Percentiles rank a stretch among this genome's conserved stretches.
These are phyloP conservation scores for Gadopsis marmoratus DNA, from an alignment of 2,797 vertebrate species.

Conservation along the genomic window DNA sequence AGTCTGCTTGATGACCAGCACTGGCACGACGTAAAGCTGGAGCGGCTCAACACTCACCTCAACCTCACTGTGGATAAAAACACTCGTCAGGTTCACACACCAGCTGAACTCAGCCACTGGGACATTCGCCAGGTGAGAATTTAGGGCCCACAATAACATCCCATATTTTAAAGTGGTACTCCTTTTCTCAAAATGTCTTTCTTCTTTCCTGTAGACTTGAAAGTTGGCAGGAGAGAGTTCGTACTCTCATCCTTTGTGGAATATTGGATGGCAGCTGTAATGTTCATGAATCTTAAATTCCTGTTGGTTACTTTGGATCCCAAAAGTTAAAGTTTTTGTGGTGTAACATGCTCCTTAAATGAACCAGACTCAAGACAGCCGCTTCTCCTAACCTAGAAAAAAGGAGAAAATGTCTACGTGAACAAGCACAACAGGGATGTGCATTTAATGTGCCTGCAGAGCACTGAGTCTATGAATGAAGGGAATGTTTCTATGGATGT, in stretches of 20 bases:
- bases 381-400: neutral
- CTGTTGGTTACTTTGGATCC: neutral
- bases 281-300: too few relatives aligned
- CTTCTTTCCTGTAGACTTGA: neutral
- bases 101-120: conserved; percentile 88
- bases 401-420: neutral
- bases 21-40: conserved; percentile 94
- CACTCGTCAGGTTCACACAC: conserved; percentile 89
- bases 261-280: neutral
- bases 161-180: neutral
- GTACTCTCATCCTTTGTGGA: neutral
- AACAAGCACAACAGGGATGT: too few relatives aligned
- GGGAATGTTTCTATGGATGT: neutral
- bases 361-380: neutral
- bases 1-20: conserved; percentile 96
- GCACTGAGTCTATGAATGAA: neutral
- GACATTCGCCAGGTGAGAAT: conserved; percentile 91
- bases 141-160: neutral
- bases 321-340: neutral
- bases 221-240: neutral
- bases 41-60: conserved; percentile 91
- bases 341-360: neutral
- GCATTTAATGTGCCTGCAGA: neutral
- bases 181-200: neutral
- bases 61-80: conserved; percentile 94